A percentile compares a stretch with the other conserved stretches of the same genome.
These are phyloP conservation scores for Drosophila helvetica DNA, from an alignment of 2,888 invertebrate species.

Conservation along the genomic window DNA sequence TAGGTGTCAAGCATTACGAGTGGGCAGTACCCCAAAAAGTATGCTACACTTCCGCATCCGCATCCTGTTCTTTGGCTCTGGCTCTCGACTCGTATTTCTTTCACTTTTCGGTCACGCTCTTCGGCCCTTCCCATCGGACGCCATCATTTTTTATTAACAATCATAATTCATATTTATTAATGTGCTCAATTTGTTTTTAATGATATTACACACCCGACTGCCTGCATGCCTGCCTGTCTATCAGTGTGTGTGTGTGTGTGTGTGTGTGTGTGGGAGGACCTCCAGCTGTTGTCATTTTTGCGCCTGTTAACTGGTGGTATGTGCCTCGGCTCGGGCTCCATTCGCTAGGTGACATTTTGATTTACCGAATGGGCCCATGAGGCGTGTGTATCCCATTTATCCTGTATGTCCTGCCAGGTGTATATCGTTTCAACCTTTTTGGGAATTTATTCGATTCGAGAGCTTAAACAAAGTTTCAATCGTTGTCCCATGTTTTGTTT, in stretches of 20 bases:
- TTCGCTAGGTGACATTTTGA: slow-evolving; percentile 35
- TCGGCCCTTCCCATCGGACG: slow-evolving; percentile 23
- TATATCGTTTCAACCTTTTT: neutral
- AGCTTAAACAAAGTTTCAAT: neutral
- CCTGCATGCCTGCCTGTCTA: neutral
- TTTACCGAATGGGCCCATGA: slow-evolving; percentile 41
- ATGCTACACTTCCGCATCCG: slow-evolving; percentile 6
- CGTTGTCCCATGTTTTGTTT: slow-evolving; percentile 26
- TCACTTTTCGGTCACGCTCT: slow-evolving; percentile 2
- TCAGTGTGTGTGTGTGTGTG: slow-evolving; percentile 4
- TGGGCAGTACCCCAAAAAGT: neutral
- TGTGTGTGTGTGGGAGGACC: slow-evolving; percentile 14
- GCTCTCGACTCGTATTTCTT: slow-evolving; percentile 20
- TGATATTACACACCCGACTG: slow-evolving; percentile 41
- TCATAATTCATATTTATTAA: slow-evolving; percentile 74
- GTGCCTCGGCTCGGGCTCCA: slow-evolving; percentile 17
- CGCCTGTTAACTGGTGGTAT: slow-evolving; percentile 26
- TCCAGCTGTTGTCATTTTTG: slow-evolving; percentile 33
- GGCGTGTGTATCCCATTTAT: neutral
- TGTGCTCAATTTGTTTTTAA: slow-evolving; percentile 73
- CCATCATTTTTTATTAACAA: slow-evolving; percentile 67
- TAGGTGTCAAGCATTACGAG: slow-evolving; percentile 41
- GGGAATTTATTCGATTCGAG: neutral
- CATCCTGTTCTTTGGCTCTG: neutral
- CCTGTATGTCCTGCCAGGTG: neutral